Percentiles rank a stretch among this genome's conserved stretches.
Conservation (phyloP, 2,113 vertebrate genomes). For the Phaetusa simplex region DNA sequence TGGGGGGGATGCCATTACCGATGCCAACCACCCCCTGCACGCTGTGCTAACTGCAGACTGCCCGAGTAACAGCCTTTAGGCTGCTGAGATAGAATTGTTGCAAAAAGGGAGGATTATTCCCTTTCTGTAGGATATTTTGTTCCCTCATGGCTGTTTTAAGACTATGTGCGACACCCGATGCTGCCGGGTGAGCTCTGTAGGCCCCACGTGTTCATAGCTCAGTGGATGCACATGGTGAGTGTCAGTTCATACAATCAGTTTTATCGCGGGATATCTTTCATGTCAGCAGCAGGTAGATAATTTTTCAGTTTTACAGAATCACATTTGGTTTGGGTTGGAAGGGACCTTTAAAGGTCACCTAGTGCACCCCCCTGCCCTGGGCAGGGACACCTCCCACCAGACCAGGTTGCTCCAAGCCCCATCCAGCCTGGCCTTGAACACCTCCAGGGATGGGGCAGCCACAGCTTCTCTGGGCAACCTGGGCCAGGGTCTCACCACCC, state of each 20-base stretch:
- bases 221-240: fast-evolving
- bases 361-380: neutral
- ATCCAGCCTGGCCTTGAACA: neutral
- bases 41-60: neutral
- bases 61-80: neutral
- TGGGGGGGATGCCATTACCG: neutral
- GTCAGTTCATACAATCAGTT: fast-evolving
- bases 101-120: too few relatives aligned
- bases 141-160: neutral
- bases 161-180: fast-evolving
- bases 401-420: neutral
- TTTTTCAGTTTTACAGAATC: neutral
- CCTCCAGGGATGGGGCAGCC: neutral
- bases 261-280: fast-evolving
- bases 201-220: fast-evolving
- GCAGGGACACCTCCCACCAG: neutral
- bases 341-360: too few relatives aligned
- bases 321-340: neutral
- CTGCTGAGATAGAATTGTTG: fast-evolving
- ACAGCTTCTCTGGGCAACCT: neutral
- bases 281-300: fast-evolving
- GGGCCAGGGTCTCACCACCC: neutral
- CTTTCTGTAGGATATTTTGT: too few relatives aligned
- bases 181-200: fast-evolving
- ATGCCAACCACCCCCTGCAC: neutral